Conservation (phyloP, 1,140 invertebrate genomes). For the Drosophila littoralis region DNA sequence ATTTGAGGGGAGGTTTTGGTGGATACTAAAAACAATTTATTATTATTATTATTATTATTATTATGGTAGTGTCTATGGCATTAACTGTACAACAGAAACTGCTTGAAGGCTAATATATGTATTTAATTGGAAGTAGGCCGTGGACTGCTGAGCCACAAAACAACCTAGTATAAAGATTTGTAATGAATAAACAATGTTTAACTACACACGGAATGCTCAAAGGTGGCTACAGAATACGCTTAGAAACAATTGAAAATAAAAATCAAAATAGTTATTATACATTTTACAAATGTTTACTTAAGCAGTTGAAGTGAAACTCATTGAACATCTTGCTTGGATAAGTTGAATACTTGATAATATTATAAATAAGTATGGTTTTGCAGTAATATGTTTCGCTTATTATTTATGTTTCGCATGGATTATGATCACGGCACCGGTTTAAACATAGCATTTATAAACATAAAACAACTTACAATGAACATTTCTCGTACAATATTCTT, state of each 20-base stretch:
- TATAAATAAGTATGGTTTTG: constrained; percentile 26
- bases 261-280: not conserved
- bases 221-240: constrained; percentile 15
- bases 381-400: constrained; percentile 21
- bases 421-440: constrained; percentile 19
- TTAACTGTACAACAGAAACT: constrained; percentile 45
- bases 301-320: not conserved
- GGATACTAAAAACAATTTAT: constrained; percentile 31
- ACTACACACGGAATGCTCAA: constrained; percentile 40
- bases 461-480: constrained; percentile 23
- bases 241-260: not conserved
- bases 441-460: constrained; percentile 36
- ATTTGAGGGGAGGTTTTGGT: constrained; percentile 7
- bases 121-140: constrained; percentile 9
- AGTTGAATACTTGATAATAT: constrained; percentile 5
- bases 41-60: constrained; percentile 6
- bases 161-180: not conserved
- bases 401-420: constrained; percentile 11
- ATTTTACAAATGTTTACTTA: constrained; percentile 25
- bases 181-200: constrained; percentile 10
- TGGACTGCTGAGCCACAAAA: constrained; percentile 16
- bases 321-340: constrained; percentile 9
- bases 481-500: constrained; percentile 39
- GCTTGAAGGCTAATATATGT: constrained; percentile 3
- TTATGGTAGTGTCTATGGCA: constrained; percentile 35